These are phyloP conservation scores for Apamea monoglypha DNA, from an alignment of 2,888 invertebrate species.

Conservation along the genomic window DNA sequence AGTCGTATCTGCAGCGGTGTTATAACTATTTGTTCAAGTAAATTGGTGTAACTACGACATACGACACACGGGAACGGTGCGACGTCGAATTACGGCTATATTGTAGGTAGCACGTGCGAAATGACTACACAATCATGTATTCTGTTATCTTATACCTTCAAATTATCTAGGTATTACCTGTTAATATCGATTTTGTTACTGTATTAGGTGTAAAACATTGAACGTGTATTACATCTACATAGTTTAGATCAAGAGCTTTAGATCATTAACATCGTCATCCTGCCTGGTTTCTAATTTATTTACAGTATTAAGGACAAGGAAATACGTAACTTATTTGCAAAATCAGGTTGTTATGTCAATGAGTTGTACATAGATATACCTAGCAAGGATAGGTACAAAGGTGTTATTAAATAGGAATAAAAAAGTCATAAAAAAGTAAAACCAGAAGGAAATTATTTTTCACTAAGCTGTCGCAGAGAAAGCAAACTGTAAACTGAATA, in stretches of 20 bases:
- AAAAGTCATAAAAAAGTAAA: neutral
- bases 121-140: conserved; percentile 43
- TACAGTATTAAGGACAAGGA: neutral
- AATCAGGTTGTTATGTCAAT: neutral
- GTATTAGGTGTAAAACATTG: conserved; percentile 6
- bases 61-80: conserved; percentile 41
- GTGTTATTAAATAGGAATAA: neutral
- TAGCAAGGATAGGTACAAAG: neutral
- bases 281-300: neutral
- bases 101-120: conserved; percentile 52
- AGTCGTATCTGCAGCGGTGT: conserved; percentile 52
- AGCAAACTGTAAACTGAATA: no score
- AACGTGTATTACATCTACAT: neutral
- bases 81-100: conserved; percentile 52
- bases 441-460: neutral
- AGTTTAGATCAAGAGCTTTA: neutral
- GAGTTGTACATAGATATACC: neutral
- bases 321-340: neutral
- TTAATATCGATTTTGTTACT: neutral
- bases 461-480: neutral
- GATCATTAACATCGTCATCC: neutral
- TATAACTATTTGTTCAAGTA: conserved; percentile 72
- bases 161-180: conserved; percentile 2
- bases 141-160: conserved; percentile 23
- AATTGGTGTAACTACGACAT: conserved; percentile 70